Evolutionary conservation across 2,888 invertebrate species (phyloP), one percentile per base, ranked within the genome.

Genomic region (Temnothorax unifasciatus): DNA sequence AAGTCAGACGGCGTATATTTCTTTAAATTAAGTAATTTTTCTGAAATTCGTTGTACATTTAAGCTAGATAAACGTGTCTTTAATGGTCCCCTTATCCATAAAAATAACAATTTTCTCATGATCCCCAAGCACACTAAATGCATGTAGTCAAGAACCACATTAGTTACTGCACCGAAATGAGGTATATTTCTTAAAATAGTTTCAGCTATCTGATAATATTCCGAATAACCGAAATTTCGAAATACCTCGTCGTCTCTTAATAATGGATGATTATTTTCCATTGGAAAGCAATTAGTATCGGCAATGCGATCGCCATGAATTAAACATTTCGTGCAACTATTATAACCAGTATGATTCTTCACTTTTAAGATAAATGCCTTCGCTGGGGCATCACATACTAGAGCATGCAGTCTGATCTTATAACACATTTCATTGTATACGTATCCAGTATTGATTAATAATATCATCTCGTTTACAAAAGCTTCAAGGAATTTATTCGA

Each of bases 401-500:
- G 9, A 63, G 63, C 38, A 38, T 63, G 4, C 38, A 63, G 38
- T 34, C 38, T 63, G 11, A 63, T 63, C n/a, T 34, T 63, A 63
- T 63, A 38, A 63, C 3, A 63, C 11, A 38, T 63, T 8, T n/a
- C 38, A 63, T 63, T 63, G 18, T n/a, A 63, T 63, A 38, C 9
- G 1, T 9, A 34, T 63, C 63, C 63, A 63, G 8, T n/a, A 38
- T 38, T 63, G n/a, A 63, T 38, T 38, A 38, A 63, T 63, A n/a
- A 15, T 34, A 63, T 63, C 11, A 63, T 34, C 8, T 63, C 38
- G 3, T 63, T 38, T 63, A 63, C 38, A 38, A 63, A 63, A 38
- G 63, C n/a, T 63, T 38, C 63, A 63, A 63, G 57, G 25, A 57
- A 63, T 63, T 63, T 38, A 63, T 63, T 63, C 18, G 38, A 63